Conservation (phyloP, 2,888 invertebrate species). For the Ischnus inquisitorius region DNA sequence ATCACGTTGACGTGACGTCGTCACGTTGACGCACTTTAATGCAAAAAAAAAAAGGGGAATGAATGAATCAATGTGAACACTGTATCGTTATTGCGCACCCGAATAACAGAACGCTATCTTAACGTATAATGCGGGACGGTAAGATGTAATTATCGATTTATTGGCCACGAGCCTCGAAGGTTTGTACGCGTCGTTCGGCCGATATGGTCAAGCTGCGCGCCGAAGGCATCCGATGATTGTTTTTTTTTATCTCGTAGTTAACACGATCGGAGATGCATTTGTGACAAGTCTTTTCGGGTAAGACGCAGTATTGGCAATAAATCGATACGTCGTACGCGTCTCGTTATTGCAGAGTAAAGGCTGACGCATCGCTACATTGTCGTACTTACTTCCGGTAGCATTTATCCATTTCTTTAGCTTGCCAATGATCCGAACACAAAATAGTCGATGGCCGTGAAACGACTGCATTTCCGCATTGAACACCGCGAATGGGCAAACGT, state of each 20-base stretch:
- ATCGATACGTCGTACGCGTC: not conserved
- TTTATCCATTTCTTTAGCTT: slow-evolving; percentile 1
- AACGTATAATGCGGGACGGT: not conserved
- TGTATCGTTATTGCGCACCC: not conserved
- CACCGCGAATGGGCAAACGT: not conserved
- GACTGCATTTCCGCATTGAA: not conserved
- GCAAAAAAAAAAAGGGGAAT: not conserved
- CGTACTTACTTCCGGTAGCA: slow-evolving; percentile 23
- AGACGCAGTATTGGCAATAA: not conserved
- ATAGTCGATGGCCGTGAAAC: not conserved
- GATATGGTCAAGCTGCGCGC: too few species aligned
- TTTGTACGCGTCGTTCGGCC: not conserved
- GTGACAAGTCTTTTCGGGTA: not conserved
- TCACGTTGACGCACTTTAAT: not conserved
- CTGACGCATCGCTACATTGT: not conserved
- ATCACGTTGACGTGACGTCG: not conserved
- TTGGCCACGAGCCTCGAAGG: not conserved
- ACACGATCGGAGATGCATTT: not conserved
- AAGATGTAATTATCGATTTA: not conserved
- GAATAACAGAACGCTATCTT: not conserved
- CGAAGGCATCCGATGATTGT: too few species aligned
- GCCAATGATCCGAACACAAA: slow-evolving; percentile 5
- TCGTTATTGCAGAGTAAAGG: not conserved
- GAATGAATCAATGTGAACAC: not conserved
- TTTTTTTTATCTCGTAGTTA: not conserved